Conservation (phyloP, 2,113 vertebrate species). For the Fulmarus glacialis region DNA sequence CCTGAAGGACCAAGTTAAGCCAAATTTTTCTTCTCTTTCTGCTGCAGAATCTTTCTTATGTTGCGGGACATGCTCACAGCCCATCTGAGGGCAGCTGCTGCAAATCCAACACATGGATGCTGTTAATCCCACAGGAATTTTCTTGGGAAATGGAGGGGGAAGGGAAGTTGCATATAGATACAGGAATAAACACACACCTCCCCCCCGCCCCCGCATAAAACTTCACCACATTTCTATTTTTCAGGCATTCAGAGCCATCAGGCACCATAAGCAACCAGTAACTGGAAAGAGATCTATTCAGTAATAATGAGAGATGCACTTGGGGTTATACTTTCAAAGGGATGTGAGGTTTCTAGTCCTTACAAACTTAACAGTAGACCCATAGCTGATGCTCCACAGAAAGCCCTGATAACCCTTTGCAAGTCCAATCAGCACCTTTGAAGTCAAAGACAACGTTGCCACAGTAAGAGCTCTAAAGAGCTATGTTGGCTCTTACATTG, state of each 20-base stretch:
- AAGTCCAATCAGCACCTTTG: neutral
- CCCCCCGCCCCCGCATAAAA: neutral
- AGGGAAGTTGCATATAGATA: neutral
- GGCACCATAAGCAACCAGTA: neutral
- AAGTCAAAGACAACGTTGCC: neutral
- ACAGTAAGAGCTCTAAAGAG: neutral
- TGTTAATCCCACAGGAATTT: conserved; percentile 10
- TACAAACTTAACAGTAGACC: neutral
- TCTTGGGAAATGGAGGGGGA: neutral
- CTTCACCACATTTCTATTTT: neutral
- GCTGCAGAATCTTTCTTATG: neutral
- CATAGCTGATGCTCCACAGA: neutral
- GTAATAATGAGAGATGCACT: neutral
- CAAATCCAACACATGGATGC: neutral
- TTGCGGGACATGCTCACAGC: neutral
- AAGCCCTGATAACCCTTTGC: neutral
- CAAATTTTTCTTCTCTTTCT: neutral
- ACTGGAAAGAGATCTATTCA: neutral
- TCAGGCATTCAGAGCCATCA: neutral
- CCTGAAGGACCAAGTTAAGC: neutral
- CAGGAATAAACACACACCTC: neutral
- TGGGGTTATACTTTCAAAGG: neutral
- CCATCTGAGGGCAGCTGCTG: neutral
- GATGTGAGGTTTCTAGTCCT: neutral
- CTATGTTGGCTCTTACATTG: neutral